phyloP scores from a whole-genome alignment of 2,113 vertebrate species.

The Equus quagga region DNA sequence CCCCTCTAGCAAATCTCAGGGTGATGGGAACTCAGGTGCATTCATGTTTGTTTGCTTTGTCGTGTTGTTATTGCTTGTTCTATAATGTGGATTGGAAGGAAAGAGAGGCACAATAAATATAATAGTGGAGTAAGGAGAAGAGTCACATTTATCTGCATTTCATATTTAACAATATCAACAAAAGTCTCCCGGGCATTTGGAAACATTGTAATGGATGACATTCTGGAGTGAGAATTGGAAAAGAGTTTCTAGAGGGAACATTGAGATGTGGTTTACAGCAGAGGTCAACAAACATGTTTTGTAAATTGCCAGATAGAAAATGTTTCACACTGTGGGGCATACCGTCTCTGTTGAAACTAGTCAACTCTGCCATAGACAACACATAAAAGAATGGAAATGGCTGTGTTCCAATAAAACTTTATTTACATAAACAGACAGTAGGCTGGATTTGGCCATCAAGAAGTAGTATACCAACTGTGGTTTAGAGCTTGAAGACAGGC shows the following conservation, averaged over 20 bases:
- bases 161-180: not conserved
- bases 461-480: accelerated
- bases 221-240: not conserved
- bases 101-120: not conserved
- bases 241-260: not conserved
- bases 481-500: not conserved
- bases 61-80: not conserved
- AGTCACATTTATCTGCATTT: not conserved
- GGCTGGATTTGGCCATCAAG: not conserved
- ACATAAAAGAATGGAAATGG: not conserved
- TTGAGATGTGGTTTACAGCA: not conserved
- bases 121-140: not conserved
- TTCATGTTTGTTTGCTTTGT: not conserved
- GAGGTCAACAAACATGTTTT: not conserved
- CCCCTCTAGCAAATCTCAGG: not conserved
- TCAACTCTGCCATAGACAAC: not conserved
- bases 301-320: not conserved
- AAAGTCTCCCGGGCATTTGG: not conserved
- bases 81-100: not conserved
- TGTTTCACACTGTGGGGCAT: not conserved
- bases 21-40: not conserved
- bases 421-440: not conserved
- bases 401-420: not conserved
- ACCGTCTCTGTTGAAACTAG: not conserved
- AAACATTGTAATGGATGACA: not conserved